Percentiles rank a stretch among this genome's conserved stretches.
Evolutionary conservation across 2,113 vertebrate genomes (phyloP).

Genomic region (Callithrix jacchus): DNA sequence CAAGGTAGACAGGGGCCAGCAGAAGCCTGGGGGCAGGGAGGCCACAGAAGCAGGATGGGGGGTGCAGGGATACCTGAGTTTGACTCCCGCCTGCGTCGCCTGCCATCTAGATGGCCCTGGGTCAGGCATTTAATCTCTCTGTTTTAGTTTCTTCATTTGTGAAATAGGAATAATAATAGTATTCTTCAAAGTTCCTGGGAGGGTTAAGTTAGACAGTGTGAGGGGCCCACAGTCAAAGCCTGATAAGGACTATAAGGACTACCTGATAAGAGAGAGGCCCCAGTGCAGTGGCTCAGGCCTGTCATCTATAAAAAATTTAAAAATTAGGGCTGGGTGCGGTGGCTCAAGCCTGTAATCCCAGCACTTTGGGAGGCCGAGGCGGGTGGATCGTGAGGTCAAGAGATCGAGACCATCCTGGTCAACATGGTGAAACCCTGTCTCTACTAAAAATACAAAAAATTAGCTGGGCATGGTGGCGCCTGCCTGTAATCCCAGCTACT

Average conservation of each 20-base stretch:
- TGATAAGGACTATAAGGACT: not conserved
- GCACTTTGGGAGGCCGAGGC: too few relatives aligned
- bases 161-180: not conserved
- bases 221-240: not conserved
- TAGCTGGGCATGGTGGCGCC: too few relatives aligned
- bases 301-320: too few relatives aligned
- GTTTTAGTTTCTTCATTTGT: not conserved
- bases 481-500: too few relatives aligned
- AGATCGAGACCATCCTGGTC: not conserved
- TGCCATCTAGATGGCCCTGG: not conserved
- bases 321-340: too few relatives aligned
- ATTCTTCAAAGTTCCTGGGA: not conserved
- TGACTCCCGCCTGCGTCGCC: not conserved
- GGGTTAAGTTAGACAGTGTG: not conserved
- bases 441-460: not conserved
- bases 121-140: not conserved
- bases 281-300: too few relatives aligned
- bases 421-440: not conserved
- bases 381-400: too few relatives aligned
- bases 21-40: not conserved
- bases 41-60: not conserved
- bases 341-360: too few relatives aligned
- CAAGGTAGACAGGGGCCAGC: not conserved
- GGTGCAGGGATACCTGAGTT: fast-evolving
- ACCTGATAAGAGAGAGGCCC: not conserved